Base-by-base conservation (phyloP, 1,140 invertebrate genomes). In the Meloidogyne floridensis region DNA sequence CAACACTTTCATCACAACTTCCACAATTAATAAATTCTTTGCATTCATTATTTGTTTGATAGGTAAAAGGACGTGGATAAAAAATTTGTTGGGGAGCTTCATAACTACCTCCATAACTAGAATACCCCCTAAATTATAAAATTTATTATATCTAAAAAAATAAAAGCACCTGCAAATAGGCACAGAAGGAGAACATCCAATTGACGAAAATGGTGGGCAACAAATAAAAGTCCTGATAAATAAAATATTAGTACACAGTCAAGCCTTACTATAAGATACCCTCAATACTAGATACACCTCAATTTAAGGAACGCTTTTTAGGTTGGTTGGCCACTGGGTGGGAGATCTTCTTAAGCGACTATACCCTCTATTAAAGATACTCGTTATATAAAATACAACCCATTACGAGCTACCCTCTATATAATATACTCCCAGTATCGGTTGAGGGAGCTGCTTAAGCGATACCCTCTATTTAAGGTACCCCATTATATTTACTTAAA, bases 141-240 rank as follows among this genome's bases (percentile, higher is more conserved):
- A 42, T 56, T 59, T 69, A 1, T 20, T 6, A 43, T 32, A 32
- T 32, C 32, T 2, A 56, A 70, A 70, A 71, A 53, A 70, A 70
- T 47, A 71, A 15, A 71, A 72, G 43, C n/a, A 54, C 65, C 43
- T 72, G 59, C 77, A 79, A 42, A 72, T 71, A 72, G 77, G 77
- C 51, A 79, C n/a, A 20, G 77, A 32, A 69, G 77, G 77, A 2
- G 77, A 65, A 79, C 77, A 79, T 32, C 77, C 77, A 53, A 79
- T 51, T 20, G 65, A 18, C 20, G 77, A 79, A 51, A 51, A 79
- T 20, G 77, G 77, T 20, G 77, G 77, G 47, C 77, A 79, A 43
- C 77, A 79, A 79, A 79, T 79, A 11, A 65, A 4, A 65, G 18
- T 79, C 72, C 77, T 79, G 51, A 70, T 20, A 13, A 73, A 80